Evolutionary conservation across 2,113 vertebrate species (phyloP).

Genomic region (Lepus timidus): DNA sequence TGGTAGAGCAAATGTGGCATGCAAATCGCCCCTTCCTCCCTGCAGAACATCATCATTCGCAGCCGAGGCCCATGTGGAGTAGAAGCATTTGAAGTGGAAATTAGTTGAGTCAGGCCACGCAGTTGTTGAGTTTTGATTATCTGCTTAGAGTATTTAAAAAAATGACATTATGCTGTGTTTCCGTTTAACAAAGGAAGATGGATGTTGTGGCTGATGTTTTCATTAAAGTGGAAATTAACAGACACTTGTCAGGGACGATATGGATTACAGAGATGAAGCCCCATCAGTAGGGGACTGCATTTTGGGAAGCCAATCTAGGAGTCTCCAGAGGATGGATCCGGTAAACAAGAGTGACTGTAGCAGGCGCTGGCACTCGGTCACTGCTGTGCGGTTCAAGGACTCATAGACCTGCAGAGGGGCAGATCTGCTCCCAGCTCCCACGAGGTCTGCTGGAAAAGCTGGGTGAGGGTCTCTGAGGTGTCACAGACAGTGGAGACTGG

Average conservation of each 20-base stretch:
- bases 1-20: constrained; percentile 61
- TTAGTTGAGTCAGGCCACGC: constrained; percentile 44
- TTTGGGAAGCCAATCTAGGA: constrained; percentile 63
- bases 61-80: constrained; percentile 61
- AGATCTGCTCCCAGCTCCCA: background rate
- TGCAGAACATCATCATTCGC: constrained; percentile 49
- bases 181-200: constrained; percentile 67
- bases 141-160: constrained; percentile 74
- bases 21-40: constrained; percentile 73
- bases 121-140: constrained; percentile 67
- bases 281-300: constrained; percentile 56
- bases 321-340: background rate
- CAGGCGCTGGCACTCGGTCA: background rate
- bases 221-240: constrained; percentile 67
- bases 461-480: background rate
- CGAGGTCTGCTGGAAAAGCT: background rate
- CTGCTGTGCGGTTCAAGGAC: background rate
- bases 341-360: constrained; percentile 26
- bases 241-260: constrained; percentile 56
- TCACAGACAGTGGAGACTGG: background rate
- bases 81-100: constrained; percentile 72
- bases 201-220: constrained; percentile 50
- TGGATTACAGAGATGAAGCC: constrained; percentile 72
- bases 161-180: constrained; percentile 75
- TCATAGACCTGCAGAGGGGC: background rate